phyloP scores from a whole-genome alignment of 2,797 vertebrate genomes.

The Hipposideros larvatus region DNA sequence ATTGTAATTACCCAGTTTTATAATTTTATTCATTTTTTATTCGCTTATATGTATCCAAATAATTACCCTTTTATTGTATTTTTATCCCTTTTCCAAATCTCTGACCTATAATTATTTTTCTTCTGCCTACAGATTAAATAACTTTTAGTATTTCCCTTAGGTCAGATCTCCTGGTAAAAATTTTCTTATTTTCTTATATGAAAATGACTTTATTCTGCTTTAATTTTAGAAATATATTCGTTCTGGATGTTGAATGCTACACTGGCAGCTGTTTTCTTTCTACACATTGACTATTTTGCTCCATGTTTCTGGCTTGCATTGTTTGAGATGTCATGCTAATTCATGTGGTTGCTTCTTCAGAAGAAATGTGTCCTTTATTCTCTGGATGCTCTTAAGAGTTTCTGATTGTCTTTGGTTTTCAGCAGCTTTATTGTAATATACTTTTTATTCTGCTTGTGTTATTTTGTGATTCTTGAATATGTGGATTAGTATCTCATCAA shows the following conservation, averaged over 20 bases:
- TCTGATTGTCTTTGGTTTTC: slow-evolving; percentile 37
- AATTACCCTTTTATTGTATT: neutral
- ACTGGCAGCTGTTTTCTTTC: neutral
- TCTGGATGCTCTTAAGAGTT: slow-evolving; percentile 13
- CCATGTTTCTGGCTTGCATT: neutral
- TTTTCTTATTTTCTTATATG: neutral
- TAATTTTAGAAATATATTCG: neutral
- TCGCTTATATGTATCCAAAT: slow-evolving; percentile 2
- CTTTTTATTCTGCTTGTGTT: slow-evolving; percentile 28
- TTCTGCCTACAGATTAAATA: neutral
- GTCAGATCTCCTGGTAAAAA: neutral
- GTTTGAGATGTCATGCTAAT: neutral
- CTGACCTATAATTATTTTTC: neutral
- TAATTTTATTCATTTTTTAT: neutral
- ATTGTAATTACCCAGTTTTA: neutral
- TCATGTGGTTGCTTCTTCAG: neutral
- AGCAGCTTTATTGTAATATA: neutral
- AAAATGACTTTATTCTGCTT: neutral
- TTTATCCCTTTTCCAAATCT: neutral
- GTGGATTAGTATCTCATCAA: neutral
- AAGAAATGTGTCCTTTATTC: neutral
- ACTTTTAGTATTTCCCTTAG: slow-evolving; percentile 19
- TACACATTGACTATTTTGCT: neutral
- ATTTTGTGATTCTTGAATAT: neutral
- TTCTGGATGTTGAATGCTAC: neutral